phyloP scores from a whole-genome alignment of 2,113 vertebrate species.

The human region DNA sequence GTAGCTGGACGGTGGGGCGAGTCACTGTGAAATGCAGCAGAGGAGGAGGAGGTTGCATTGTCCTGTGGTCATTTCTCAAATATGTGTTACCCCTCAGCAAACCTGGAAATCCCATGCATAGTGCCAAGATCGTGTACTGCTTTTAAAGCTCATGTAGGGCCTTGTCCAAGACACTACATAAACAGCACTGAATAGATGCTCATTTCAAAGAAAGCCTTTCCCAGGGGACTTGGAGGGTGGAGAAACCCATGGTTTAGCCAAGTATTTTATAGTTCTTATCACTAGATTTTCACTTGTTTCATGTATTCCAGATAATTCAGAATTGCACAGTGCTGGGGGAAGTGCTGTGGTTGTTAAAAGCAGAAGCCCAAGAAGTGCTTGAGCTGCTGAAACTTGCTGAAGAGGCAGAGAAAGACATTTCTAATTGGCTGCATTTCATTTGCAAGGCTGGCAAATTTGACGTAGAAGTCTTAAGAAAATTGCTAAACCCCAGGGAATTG shows the following conservation, averaged over 20 bases:
- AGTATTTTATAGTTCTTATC: neutral
- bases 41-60: neutral
- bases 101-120: neutral
- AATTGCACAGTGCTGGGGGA: neutral
- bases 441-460: conserved; percentile 6
- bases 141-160: neutral
- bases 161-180: neutral
- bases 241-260: neutral
- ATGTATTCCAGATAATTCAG: neutral
- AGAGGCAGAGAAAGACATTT: neutral
- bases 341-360: neutral
- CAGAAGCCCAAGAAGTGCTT: neutral
- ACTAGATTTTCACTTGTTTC: conserved; percentile 6
- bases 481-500: conserved; percentile 19
- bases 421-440: conserved; percentile 49
- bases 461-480: conserved; percentile 51
- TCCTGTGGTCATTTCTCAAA: neutral
- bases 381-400: neutral
- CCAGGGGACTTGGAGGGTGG: neutral
- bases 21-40: neutral
- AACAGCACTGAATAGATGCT: neutral
- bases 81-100: neutral
- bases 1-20: neutral
- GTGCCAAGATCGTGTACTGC: neutral
- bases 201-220: neutral